Evolutionary conservation across 2,113 vertebrate genomes (phyloP), one percentile per base, ranked within the genome.

Genomic region (Plestiodon gilberti): DNA sequence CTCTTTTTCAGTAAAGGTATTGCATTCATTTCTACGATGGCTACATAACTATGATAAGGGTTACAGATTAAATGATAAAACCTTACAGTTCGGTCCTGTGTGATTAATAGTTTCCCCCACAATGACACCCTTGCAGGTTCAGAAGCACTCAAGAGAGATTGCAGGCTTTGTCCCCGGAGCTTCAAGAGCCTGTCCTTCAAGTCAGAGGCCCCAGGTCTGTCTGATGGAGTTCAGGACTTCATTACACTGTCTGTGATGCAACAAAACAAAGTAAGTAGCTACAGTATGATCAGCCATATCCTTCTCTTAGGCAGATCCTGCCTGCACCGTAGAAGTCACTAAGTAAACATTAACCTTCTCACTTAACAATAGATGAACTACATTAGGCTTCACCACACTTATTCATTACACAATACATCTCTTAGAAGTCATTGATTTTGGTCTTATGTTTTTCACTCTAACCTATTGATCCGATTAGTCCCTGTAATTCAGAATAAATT

Each of bases 401-500:
- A 74, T 74, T 84, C 70, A 75, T 4, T 55, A 1, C 4, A 3
- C 40, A 61, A 70, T 76, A n/a, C 0, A 0, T 23, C 77, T 74
- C 6, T 69, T 67, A 85, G 80, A 4, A 48, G 20, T 0, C 82
- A 93, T 84, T 0, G 86, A 90, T 92, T 89, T 62, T 14, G 81
- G 64, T 80, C 78, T 80, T 25, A 38, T 43, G 48, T 57, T 77
- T 89, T 67, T 93, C 67, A 43, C 81, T 82, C 90, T 70, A 52
- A 33, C 8, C 0, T 35, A 94, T 92, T 25, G 88, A 95, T 91
- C 83, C 81, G 30, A 74, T 84, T 11, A 87, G 87, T 81, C 84
- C 91, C 84, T 3, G 6, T 75, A 87, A 84, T 48, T 91, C 89
- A 61, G 85, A 91, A 90, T 84, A 89, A 94, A 95, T 94, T 93